Evolutionary conservation across 2,113 vertebrate genomes (phyloP), one percentile per base, ranked within the genome.

Genomic region (Xiphias gladius): DNA sequence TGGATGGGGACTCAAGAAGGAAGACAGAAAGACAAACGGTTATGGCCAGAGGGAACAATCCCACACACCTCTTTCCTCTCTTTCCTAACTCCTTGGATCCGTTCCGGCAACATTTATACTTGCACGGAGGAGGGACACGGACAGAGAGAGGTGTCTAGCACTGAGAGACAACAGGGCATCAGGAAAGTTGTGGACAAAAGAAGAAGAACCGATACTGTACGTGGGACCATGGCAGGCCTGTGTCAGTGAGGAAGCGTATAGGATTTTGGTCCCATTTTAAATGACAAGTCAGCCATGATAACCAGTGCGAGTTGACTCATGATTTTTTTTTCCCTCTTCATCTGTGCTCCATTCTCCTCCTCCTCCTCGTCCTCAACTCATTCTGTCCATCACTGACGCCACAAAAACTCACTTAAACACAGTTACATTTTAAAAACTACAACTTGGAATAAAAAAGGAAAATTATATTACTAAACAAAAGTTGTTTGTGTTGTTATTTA

Each of bases 371-470:
- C 80, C 61, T 67, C 52, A 50, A 52, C 73, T 76, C 81, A 74
- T 55, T 69, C 73, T 74, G 57, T 80, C 68, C 67, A 71, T 78
- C 63, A 73, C 41, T 22, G 41, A 80, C 74, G 43, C 30, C 78
- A 87, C 59, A 24, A 26, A 74, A 79, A 52, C 55, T 69, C 69
- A 81, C 57, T 66, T 48, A 75, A 52, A 82, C 75, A 79, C 50
- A 50, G 57, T 84, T 57, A 22, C 20, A 76, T 57, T 73, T 68
- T 52, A 70, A 77, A 88, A 86, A 87, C 39, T 74, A 73, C 76
- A 77, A 89, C 83, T 92, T 92, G 90, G 85, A 94, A 94, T 93
- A 90, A 93, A 94, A 94, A 93, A 90, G 88, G 76, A 89, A 91
- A 88, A 87, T 72, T 83, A 74, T 85, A 88, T 92, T 84, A 92